phyloP scores from a whole-genome alignment of 2,113 vertebrate species.

The Psilopogon haemacephalus region DNA sequence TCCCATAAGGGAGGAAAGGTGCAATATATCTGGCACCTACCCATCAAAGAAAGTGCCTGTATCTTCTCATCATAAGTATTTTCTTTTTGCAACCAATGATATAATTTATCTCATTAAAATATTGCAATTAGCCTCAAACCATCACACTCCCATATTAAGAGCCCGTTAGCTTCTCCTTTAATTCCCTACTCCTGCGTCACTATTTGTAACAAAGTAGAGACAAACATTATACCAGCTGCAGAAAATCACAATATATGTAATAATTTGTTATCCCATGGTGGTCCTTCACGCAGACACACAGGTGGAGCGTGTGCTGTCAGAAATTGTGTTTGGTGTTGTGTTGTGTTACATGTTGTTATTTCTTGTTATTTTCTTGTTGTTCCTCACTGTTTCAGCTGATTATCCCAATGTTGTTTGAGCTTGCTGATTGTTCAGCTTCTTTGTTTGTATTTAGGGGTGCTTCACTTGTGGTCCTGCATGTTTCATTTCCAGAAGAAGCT shows the following conservation, averaged over 20 bases:
- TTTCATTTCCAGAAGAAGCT: slow-evolving; percentile 30
- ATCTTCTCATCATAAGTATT: background rate
- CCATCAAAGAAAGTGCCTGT: background rate
- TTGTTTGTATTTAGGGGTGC: slow-evolving; percentile 53
- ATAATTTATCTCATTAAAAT: no score
- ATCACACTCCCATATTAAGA: background rate
- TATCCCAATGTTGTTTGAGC: slow-evolving; percentile 43
- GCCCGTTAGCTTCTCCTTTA: background rate
- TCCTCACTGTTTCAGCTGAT: slow-evolving; percentile 34
- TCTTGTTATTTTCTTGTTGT: slow-evolving; percentile 32
- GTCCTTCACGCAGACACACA: slow-evolving; percentile 5
- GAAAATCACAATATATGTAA: background rate
- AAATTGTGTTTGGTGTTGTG: slow-evolving; percentile 29
- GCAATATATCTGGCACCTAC: background rate
- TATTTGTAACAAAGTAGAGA: background rate
- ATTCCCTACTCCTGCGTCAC: background rate
- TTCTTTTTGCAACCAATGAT: no score
- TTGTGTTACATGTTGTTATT: slow-evolving; percentile 46
- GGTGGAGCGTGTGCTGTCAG: background rate
- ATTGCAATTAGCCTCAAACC: no score
- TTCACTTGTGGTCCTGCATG: slow-evolving; percentile 15
- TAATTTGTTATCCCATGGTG: background rate
- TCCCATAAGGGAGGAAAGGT: background rate
- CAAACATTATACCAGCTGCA: background rate
- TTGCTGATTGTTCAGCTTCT: slow-evolving; percentile 52